Evolutionary conservation across 2,888 invertebrate species (phyloP), one percentile per base, ranked within the genome.

Genomic region (Zonitis immaculata): DNA sequence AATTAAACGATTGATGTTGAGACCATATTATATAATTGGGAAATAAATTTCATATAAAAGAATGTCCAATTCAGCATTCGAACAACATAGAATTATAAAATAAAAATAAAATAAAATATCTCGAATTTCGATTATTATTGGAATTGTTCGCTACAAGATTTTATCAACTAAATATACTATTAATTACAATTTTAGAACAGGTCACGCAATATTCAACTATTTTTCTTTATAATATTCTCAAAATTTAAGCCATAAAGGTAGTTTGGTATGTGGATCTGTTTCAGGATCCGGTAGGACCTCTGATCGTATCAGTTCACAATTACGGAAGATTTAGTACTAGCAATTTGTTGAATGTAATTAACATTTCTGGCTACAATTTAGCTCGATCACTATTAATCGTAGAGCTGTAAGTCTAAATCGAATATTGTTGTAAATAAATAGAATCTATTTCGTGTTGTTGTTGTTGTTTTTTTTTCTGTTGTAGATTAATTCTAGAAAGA

Each of bases 331-430:
- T 68, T 69, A 70, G 64, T 59, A 60, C 66, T 64, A 61, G 65
- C 67, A 70, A 70, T 70, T 70, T 68, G 70, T 68, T 68, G 64
- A 65, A 59, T 62, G 65, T 67, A 70, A 70, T 70, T 70, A 70
- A 67, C 70, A 69, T 66, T 63, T 60, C 54, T 62, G 64, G 62
- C 62, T 62, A 60, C 60, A 63, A 62, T 67, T 65, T 66, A 67
- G 64, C 57, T 44, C 52, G 58, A 49, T 56, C 53, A 60, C 66
- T 65, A 68, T 68, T 66, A 66, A 67, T 66, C 59, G 57, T 55
- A 43, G 16, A 27, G 20, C n/a, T n/a, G n/a, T n/a, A n/a, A n/a
- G 11, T 51, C 54, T 57, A 63, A 58, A 62, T 59, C 58, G 58
- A 60, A 59, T 49, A 48, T 46, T 26, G 51, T 56, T 47, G 30